These are phyloP conservation scores for Campaea margaritaria DNA, from an alignment of 2,888 invertebrate species.

Conservation along the genomic window DNA sequence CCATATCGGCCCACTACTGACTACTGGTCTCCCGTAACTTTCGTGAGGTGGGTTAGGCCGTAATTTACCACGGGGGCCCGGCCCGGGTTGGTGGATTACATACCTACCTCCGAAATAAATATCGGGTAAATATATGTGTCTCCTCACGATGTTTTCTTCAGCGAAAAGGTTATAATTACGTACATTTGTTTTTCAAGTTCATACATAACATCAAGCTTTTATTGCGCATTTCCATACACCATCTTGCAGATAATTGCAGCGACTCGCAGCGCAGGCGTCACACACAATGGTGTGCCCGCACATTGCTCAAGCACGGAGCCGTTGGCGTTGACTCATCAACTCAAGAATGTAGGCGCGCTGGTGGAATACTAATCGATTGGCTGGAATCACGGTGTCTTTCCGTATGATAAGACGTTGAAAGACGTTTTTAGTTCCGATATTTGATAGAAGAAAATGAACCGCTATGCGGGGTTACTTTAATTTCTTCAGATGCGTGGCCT, in stretches of 20 bases:
- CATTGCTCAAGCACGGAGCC: constrained; percentile 31
- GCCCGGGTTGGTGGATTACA: no score
- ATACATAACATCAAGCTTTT: constrained; percentile 15
- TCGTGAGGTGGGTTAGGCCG: no score
- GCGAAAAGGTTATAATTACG: no score
- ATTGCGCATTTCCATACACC: constrained; percentile 6
- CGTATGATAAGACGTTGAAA: constrained; percentile 11
- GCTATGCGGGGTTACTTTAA: no score
- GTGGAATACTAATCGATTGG: constrained; percentile 41
- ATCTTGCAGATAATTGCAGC: constrained; percentile 32
- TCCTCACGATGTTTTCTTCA: no score
- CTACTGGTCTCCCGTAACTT: no score
- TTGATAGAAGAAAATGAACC: no score
- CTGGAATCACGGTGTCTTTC: constrained; percentile 16
- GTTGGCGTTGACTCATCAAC: constrained; percentile 32
- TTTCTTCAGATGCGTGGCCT: no score
- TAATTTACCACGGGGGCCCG: no score
- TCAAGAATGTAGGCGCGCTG: constrained; percentile 40
- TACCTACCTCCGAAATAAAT: no score
- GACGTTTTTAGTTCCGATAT: not conserved
- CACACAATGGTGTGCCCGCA: constrained; percentile 24
- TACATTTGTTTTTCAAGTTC: constrained; percentile 1
- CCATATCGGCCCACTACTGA: no score
- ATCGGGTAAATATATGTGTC: no score
- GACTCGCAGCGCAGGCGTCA: constrained; percentile 34